These are phyloP conservation scores for Ahaetulla prasina DNA, from an alignment of 2,113 vertebrate species.

Conservation along the genomic window DNA sequence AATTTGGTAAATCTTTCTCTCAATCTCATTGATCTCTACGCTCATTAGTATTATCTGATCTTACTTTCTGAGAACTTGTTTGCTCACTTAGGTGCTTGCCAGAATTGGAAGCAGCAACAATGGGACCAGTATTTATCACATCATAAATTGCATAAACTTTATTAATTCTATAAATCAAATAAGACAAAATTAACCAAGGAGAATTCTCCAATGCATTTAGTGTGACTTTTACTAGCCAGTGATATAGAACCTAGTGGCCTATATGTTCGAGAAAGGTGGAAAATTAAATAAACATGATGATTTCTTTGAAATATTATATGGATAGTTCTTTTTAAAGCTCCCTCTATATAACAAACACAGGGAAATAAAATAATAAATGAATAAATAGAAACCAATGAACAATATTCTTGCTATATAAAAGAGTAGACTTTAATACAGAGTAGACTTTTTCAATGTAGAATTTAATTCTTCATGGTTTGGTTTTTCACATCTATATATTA, in stretches of 20 bases:
- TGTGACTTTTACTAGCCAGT: neutral
- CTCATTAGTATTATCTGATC: neutral
- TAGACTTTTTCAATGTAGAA: neutral
- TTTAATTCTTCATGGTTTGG: neutral
- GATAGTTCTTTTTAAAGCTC: neutral
- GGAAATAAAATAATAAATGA: neutral
- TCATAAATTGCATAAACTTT: neutral
- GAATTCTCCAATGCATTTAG: neutral
- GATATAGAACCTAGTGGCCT: neutral
- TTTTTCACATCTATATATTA: neutral
- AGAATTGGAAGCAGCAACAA: neutral
- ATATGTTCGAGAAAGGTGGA: neutral
- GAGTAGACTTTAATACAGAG: fast-evolving
- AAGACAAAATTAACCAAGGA: neutral
- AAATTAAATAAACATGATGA: neutral
- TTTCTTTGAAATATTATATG: neutral
- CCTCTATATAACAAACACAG: neutral
- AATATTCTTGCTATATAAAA: neutral
- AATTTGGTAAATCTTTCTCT: neutral
- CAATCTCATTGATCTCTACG: neutral
- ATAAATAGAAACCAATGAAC: neutral
- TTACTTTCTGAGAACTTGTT: neutral
- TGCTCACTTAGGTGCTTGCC: neutral
- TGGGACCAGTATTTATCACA: neutral
- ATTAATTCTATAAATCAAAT: neutral